phyloP scores from a whole-genome alignment of 64 coral and sea anemone genomes.

The Trachythela sp. region DNA sequence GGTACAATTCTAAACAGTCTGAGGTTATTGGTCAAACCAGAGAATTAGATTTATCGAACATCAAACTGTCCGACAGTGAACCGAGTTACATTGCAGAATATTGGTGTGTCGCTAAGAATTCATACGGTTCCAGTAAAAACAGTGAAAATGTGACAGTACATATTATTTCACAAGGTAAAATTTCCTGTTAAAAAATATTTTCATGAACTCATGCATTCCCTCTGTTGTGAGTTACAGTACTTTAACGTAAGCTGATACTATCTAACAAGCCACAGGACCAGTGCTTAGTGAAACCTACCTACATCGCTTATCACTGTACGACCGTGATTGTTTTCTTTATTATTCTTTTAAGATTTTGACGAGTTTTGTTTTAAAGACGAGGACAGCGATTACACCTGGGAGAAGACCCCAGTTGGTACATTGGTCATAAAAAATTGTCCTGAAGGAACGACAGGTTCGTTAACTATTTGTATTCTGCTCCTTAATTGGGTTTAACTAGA shows the following conservation, averaged over 20 bases:
- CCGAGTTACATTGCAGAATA: neutral
- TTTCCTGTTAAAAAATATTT: no score
- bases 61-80: neutral
- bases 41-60: neutral
- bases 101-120: neutral
- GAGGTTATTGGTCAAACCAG: neutral
- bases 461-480: no score
- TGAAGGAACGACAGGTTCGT: neutral
- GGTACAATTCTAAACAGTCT: neutral
- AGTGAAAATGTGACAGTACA: neutral
- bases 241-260: no score
- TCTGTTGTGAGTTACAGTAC: no score
- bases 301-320: no score
- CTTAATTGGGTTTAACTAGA: no score
- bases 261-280: no score
- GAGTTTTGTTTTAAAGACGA: neutral
- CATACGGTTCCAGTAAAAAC: neutral
- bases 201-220: no score
- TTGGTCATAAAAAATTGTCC: neutral
- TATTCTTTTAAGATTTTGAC: neutral
- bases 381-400: neutral
- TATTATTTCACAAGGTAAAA: neutral
- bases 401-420: neutral
- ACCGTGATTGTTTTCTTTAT: neutral
- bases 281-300: no score